phyloP scores from a whole-genome alignment of 92 coral and sea anemone genomes.

The Pocillopora grandis region DNA sequence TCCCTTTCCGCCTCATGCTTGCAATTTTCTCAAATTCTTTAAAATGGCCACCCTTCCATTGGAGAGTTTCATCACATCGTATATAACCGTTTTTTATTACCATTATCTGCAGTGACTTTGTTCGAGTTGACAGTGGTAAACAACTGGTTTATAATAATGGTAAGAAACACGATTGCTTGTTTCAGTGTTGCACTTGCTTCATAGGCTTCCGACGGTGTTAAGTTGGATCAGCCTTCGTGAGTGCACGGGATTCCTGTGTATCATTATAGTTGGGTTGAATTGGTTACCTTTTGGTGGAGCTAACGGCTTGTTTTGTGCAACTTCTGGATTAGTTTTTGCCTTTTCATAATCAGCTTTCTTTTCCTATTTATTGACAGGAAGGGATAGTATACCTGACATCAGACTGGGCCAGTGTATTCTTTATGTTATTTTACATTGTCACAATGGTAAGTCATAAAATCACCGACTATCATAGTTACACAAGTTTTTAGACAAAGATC shows the following conservation, averaged over 20 bases:
- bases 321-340: neutral
- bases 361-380: slow-evolving; percentile 64
- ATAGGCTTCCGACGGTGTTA: no score
- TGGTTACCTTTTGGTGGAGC: neutral
- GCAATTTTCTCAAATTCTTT: no score
- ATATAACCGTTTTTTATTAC: neutral
- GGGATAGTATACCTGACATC: slow-evolving; percentile 85
- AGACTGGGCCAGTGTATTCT: slow-evolving; percentile 93
- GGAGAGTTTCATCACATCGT: neutral
- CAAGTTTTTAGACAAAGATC: no score
- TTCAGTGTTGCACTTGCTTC: neutral
- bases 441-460: slow-evolving; percentile 77
- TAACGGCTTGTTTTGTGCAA: neutral
- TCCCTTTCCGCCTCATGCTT: no score
- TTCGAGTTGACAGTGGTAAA: slow-evolving; percentile 97
- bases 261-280: no score
- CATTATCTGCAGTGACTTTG: slow-evolving; percentile 73
- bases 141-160: slow-evolving; percentile 99
- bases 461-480: neutral
- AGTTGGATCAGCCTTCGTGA: neutral
- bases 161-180: slow-evolving; percentile 32
- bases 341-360: neutral
- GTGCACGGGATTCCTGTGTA: neutral
- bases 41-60: no score
- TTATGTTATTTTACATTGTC: slow-evolving; percentile 89